Percentiles rank a stretch among this genome's conserved stretches.
Conservation (phyloP, 2,888 invertebrate species). For the Melieria crassipennis region DNA sequence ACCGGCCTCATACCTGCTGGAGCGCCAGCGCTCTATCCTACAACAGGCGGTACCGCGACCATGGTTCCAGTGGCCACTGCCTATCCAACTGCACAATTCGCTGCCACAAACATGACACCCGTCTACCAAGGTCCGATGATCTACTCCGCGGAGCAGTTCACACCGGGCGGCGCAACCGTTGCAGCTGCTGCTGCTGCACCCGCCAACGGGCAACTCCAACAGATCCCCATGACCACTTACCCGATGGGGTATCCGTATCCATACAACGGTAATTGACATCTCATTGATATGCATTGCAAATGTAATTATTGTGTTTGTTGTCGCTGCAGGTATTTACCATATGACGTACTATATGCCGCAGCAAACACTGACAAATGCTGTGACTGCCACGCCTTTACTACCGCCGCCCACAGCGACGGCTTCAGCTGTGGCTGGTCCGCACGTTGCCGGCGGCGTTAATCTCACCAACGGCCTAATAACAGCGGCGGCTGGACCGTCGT, state of each 20-base stretch:
- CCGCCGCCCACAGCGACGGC: slow-evolving; percentile 43
- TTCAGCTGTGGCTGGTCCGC: slow-evolving; percentile 42
- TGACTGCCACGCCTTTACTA: slow-evolving; percentile 58
- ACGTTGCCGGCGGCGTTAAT: slow-evolving; percentile 49
- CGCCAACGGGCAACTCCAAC: slow-evolving; percentile 59
- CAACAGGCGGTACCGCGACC: slow-evolving; percentile 54
- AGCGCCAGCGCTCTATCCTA: slow-evolving; percentile 61
- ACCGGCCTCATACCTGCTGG: slow-evolving; percentile 56
- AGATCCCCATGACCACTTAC: slow-evolving; percentile 64
- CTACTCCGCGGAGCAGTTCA: slow-evolving; percentile 64
- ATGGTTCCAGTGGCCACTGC: slow-evolving; percentile 63
- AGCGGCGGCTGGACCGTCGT: slow-evolving; percentile 57
- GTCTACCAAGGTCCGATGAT: slow-evolving; percentile 65
- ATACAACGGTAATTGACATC: slow-evolving; percentile 57
- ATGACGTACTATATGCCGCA: slow-evolving; percentile 66
- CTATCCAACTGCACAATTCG: slow-evolving; percentile 62
- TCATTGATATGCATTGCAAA: neutral
- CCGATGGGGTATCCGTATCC: slow-evolving; percentile 65
- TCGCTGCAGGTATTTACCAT: no score
- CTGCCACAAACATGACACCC: slow-evolving; percentile 57
- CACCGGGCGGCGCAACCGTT: slow-evolving; percentile 51
- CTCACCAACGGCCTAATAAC: slow-evolving; percentile 42
- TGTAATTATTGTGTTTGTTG: neutral
- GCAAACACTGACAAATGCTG: slow-evolving; percentile 54
- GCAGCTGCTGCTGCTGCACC: slow-evolving; percentile 53